Evolutionary conservation across 2,113 vertebrate species (phyloP).

Genomic region (Chrysochloris asiatica): DNA sequence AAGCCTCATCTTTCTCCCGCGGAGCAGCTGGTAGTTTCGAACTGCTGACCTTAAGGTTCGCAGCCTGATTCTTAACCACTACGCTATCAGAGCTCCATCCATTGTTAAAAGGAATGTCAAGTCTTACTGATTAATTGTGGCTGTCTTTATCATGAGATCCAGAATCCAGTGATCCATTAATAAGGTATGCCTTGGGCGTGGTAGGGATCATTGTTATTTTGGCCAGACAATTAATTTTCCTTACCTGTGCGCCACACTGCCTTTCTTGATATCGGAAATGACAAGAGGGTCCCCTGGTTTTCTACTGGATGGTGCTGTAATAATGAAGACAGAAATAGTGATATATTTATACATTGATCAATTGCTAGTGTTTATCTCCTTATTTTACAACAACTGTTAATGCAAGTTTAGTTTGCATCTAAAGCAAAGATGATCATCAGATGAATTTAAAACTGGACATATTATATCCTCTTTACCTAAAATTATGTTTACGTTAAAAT

Average conservation of each 20-base stretch:
- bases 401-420: neutral
- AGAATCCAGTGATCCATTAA: neutral
- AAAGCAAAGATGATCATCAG: constrained; percentile 8
- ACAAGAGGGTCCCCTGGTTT: constrained; percentile 96
- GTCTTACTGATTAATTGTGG: neutral
- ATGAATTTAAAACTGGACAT: neutral
- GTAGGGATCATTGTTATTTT: neutral
- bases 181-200: neutral
- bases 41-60: too few relatives aligned
- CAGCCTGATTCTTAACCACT: too few relatives aligned
- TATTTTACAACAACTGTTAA: neutral
- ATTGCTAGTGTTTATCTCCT: neutral
- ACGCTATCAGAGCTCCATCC: too few relatives aligned
- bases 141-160: neutral
- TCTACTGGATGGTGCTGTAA: constrained; percentile 96
- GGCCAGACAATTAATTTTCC: constrained; percentile 40
- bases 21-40: too few relatives aligned
- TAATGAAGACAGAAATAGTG: constrained; percentile 57
- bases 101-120: neutral
- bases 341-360: constrained; percentile 12
- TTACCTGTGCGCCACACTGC: constrained; percentile 98
- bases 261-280: constrained; percentile 99
- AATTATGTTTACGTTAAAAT: neutral
- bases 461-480: neutral
- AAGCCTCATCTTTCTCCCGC: too few relatives aligned